Conservation (phyloP, 1,140 invertebrate species). For the Heterodera schachtii region DNA sequence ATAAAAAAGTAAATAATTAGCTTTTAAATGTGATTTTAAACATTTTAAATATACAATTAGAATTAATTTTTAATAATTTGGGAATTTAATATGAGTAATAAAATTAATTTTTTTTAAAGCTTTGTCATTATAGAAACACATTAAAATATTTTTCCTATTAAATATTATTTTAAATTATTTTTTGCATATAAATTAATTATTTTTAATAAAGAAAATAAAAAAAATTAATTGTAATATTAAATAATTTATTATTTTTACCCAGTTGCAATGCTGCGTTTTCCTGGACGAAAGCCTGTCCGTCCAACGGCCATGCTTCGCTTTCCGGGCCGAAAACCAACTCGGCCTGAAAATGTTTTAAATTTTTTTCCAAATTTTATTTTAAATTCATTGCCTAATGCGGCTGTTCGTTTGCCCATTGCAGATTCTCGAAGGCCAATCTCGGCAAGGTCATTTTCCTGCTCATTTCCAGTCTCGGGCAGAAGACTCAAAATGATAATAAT, state of each 20-base stretch:
- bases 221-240: background rate
- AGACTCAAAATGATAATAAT: background rate
- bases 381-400: background rate
- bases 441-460: background rate
- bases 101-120: too few relatives aligned
- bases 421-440: background rate
- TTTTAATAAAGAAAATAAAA: too few relatives aligned
- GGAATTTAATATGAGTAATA: too few relatives aligned
- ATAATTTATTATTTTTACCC: background rate
- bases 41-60: too few relatives aligned
- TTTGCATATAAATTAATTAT: too few relatives aligned
- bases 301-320: constrained; percentile 26
- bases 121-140: too few relatives aligned
- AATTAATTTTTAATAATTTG: too few relatives aligned
- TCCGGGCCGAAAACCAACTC: constrained; percentile 24
- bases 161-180: too few relatives aligned
- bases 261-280: constrained; percentile 29
- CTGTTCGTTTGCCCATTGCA: background rate
- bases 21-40: too few relatives aligned
- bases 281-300: constrained; percentile 25
- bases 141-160: too few relatives aligned
- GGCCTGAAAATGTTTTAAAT: constrained; percentile 1
- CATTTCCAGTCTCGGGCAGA: background rate
- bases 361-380: background rate
- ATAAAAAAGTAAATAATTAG: too few relatives aligned